Base-by-base conservation (phyloP, 1,140 invertebrate species). In the Belonocnema kinseyi region DNA sequence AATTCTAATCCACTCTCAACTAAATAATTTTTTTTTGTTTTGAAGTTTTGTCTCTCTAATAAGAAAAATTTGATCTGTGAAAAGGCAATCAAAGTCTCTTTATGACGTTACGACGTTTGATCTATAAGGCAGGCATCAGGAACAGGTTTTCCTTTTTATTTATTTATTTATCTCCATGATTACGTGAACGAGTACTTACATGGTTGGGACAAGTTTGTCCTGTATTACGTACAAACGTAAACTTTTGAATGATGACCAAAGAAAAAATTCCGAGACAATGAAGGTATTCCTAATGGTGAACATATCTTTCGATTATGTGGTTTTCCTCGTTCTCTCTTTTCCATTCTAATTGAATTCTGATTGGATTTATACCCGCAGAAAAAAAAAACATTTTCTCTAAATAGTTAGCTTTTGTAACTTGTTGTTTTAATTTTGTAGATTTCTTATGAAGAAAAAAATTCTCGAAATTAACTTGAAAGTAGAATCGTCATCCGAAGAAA, bases 181-280 rank as follows among this genome's bases (percentile, higher is more conserved):
- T 75, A 78, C 75, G 77, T 75, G 61, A 66, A 72, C 75, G 72
- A 74, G 71, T 72, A 77, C 75, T 33, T 77, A 77, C 56, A 76
- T 71, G 76, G 72, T 26, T n/a, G 75, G 78, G 74, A 77, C 77
- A 77, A 81, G 82, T 80, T 83, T 79, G 82, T 78, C 79, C 77
- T 77, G 79, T 54, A 78, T 83, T 81, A 80, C 82, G 77, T 81
- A 77, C 77, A 79, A 78, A 83, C 79, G 82, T 81, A 76, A 79
- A 83, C 81, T 74, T 76, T 81, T 76, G 75, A 81, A 83, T 83
- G 81, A 80, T 76, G 56, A 77, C 76, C 76, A 66, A 40, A 66
- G 40, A n/a, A 66, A 40, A 14, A 61, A 61, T 21, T 40, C 14
- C n/a, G 2, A 66, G 33, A 17, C 61, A 66, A 66, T 66, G 26